Conservation (phyloP, 1,140 invertebrate genomes). For the Caerostris darwini region DNA sequence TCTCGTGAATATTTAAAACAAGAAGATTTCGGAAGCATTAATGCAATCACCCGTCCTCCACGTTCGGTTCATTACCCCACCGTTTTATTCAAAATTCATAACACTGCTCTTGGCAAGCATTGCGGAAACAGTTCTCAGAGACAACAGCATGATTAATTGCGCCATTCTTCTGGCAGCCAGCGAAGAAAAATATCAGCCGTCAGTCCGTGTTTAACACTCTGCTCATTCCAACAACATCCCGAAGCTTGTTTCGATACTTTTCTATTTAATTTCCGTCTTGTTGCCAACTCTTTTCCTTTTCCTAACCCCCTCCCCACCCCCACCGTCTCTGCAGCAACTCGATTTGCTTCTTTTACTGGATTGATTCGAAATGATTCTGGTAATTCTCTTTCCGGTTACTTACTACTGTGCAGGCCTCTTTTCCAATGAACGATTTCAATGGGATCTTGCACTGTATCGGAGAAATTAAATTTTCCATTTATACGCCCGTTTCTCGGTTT, state of each 20-base stretch:
- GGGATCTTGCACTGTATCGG: neutral
- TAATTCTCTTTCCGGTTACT: neutral
- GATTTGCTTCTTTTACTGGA: neutral
- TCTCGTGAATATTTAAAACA: conserved; percentile 20
- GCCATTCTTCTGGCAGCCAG: too few relatives aligned
- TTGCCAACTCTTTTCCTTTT: conserved; percentile 16
- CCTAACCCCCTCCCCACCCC: neutral
- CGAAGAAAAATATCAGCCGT: conserved; percentile 44
- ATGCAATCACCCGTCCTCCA: conserved; percentile 26
- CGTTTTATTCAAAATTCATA: conserved; percentile 58
- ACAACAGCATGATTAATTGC: conserved; percentile 56
- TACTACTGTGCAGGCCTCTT: neutral
- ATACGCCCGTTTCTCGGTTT: neutral
- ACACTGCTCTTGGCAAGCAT: conserved; percentile 23
- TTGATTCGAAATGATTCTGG: conserved; percentile 18
- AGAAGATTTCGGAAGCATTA: neutral
- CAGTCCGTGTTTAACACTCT: conserved; percentile 52
- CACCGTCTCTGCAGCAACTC: too few relatives aligned
- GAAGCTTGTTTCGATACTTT: conserved; percentile 42
- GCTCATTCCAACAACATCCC: conserved; percentile 48
- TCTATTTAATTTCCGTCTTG: conserved; percentile 62
- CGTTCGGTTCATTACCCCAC: conserved; percentile 23
- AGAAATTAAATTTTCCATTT: conserved; percentile 7
- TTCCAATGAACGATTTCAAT: conserved; percentile 2
- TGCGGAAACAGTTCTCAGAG: conserved; percentile 25